Conservation (phyloP, 92 coral and sea anemone genomes). For the Ricordea florida region DNA sequence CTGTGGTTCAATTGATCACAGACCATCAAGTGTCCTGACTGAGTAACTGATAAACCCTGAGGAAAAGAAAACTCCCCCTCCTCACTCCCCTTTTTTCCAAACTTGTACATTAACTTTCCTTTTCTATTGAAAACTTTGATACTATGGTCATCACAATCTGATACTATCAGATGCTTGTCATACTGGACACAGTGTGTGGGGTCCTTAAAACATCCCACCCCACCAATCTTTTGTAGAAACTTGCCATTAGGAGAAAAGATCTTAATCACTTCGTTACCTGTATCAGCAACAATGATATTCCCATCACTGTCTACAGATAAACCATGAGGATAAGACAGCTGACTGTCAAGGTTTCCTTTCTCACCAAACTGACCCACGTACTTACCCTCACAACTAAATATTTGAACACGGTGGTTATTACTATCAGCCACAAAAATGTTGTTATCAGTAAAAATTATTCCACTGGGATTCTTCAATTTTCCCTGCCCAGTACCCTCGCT, state of each 20-base stretch:
- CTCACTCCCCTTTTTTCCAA: constrained; percentile 1
- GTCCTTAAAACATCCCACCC: background rate
- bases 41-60: background rate
- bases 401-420: constrained; percentile 31
- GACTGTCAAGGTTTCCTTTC: constrained; percentile 14
- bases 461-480: constrained; percentile 30
- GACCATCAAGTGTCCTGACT: constrained; percentile 1
- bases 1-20: constrained; percentile 2
- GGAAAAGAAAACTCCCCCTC: background rate
- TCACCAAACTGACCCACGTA: constrained; percentile 28
- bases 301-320: constrained; percentile 2
- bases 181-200: constrained; percentile 3
- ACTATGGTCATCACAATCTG: background rate
- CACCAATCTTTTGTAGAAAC: background rate
- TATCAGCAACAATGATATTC: constrained; percentile 24
- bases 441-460: constrained; percentile 12
- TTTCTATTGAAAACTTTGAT: constrained; percentile 6
- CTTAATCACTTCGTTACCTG: background rate
- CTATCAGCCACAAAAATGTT: constrained; percentile 32
- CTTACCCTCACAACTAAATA: constrained; percentile 20
- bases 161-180: background rate
- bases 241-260: background rate
- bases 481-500: constrained; percentile 11
- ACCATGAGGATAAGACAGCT: constrained; percentile 3
- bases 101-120: background rate